phyloP scores from a whole-genome alignment of 2,888 invertebrate species.

The Syrista parreyssii region DNA sequence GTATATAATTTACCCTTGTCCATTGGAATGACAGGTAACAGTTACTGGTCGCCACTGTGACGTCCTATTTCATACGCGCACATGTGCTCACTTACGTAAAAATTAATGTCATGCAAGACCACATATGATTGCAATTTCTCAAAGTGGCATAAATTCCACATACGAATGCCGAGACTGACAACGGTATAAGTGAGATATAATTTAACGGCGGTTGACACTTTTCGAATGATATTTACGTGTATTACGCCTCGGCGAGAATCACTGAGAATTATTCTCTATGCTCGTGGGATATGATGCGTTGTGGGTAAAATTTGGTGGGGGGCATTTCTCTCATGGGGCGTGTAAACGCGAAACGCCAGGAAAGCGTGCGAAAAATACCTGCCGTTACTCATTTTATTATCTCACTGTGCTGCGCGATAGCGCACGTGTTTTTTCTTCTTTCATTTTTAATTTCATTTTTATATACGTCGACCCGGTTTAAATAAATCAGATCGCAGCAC shows the following conservation, averaged over 20 bases:
- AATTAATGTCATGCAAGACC: not conserved
- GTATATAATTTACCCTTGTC: not conserved
- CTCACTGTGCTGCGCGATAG: not conserved
- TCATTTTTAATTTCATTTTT: not conserved
- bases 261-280: not conserved
- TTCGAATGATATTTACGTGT: not conserved
- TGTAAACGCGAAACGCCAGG: constrained; percentile 1
- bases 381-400: not conserved
- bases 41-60: not conserved
- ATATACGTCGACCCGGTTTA: not conserved
- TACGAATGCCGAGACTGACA: not conserved
- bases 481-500: not conserved
- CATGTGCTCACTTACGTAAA: too few species aligned
- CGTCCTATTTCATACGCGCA: not conserved
- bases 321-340: not conserved
- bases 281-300: not conserved
- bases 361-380: constrained; percentile 13
- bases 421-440: not conserved
- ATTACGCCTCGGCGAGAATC: not conserved
- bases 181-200: not conserved
- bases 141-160: not conserved
- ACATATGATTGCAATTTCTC: not conserved
- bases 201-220: not conserved
- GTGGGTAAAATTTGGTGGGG: not conserved
- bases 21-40: not conserved